A percentile compares a stretch with the other conserved stretches of the same genome.
These are phyloP conservation scores for Lamproptera curius DNA, from an alignment of 2,888 invertebrate genomes.

Conservation along the genomic window DNA sequence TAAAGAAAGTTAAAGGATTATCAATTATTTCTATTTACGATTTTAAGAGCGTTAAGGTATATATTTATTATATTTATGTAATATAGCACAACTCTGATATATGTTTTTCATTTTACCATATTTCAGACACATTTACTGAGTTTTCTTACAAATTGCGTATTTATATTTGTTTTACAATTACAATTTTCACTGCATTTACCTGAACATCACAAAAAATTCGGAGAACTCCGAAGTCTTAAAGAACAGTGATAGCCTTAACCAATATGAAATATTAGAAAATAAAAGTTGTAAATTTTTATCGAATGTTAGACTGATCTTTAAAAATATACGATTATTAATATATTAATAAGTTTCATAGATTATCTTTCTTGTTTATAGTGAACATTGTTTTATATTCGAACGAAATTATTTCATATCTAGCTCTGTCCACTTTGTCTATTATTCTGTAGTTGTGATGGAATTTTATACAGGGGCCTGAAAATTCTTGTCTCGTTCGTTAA, in stretches of 20 bases:
- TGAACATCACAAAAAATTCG: background rate
- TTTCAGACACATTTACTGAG: background rate
- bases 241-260: conserved; percentile 56
- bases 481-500: conserved; percentile 36
- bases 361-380: conserved; percentile 47
- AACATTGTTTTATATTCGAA: conserved; percentile 41
- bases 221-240: conserved; percentile 5
- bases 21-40: too few relatives aligned
- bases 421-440: conserved; percentile 60
- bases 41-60: too few relatives aligned
- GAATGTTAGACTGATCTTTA: conserved; percentile 77
- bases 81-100: background rate
- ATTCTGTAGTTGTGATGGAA: conserved; percentile 42
- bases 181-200: background rate
- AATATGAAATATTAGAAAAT: conserved; percentile 43
- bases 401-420: conserved; percentile 40
- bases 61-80: background rate
- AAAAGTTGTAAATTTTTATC: conserved; percentile 69
- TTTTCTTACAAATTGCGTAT: background rate
- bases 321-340: conserved; percentile 65
- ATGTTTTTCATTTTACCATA: background rate
- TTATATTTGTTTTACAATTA: background rate
- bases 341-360: conserved; percentile 60
- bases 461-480: conserved; percentile 60
- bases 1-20: too few relatives aligned